Conservation (phyloP, 1,140 invertebrate species). For the Drosophila arizonae region DNA sequence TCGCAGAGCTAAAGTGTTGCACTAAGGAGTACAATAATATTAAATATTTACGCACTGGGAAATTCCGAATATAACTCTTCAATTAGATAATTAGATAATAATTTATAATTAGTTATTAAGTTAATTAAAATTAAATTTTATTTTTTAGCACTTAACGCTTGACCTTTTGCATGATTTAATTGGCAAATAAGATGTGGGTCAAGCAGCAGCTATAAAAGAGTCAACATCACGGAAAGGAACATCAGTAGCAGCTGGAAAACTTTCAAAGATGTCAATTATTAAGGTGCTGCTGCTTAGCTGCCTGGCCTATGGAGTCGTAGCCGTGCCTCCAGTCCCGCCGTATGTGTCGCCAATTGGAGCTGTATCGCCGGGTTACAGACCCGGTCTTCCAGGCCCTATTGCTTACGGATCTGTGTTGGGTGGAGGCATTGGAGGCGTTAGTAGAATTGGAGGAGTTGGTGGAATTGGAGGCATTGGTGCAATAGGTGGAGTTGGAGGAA, state of each 20-base stretch:
- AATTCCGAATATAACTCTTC: background rate
- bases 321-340: background rate
- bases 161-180: background rate
- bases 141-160: background rate
- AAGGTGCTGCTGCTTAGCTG: constrained; percentile 2
- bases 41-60: background rate
- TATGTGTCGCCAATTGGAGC: background rate
- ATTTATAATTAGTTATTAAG: background rate
- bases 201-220: constrained; percentile 2
- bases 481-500: background rate
- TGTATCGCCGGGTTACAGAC: background rate
- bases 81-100: too few relatives aligned
- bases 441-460: background rate
- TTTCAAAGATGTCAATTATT: too few relatives aligned
- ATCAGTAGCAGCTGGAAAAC: background rate
- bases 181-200: background rate
- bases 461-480: background rate
- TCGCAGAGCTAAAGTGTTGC: background rate
- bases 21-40: too few relatives aligned
- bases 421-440: background rate
- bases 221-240: background rate
- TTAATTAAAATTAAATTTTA: background rate
- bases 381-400: background rate
- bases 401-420: background rate
- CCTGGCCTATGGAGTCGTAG: constrained; percentile 13